Evolutionary conservation across 2,797 vertebrate species (phyloP), one percentile per base, ranked within the genome.

Genomic region (Geotrypetes seraphini): DNA sequence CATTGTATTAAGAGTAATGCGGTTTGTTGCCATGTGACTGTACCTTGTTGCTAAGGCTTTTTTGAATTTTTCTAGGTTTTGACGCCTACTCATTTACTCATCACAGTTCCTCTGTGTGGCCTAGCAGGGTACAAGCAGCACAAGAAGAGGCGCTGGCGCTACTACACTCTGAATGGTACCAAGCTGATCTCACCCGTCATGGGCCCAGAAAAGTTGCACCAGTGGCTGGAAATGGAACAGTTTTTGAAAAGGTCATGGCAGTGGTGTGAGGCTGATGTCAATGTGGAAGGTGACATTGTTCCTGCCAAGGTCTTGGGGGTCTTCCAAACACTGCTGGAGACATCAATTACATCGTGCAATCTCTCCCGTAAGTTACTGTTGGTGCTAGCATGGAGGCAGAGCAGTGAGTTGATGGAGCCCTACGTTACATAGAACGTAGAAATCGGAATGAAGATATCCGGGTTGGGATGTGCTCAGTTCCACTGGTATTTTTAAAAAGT

Each of bases 191-290:
- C 81, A 22, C 87, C 87, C 0, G 59, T 87, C 31, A 58, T 72
- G 16, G 77, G 80, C 36, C 87, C 87, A 0, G 87, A 91, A 57
- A 83, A 84, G 3, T 28, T 85, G 29, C 75, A 84, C 29, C 86
- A 89, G 19, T 89, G 87, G 88, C 60, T 90, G 29, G 75, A 82
- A 41, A 65, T 79, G 24, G 71, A 83, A 32, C 85, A 83, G 59
- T 90, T 90, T 39, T 34, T 60, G 13, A 88, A 76, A 66, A 74
- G 54, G 41, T 58, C 73, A 10, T 80, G 79, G 47, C 82, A 84
- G 47, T 90, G 87, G 87, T 83, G 84, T 1, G 64, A 86, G 29
- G 25, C 41, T 0, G 68, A 78, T 4, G 69, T 81, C 29, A 76
- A 66, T 59, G 75, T 85, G 1, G 80, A 88, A 33, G 86, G 85